Base-by-base conservation (phyloP, 2,113 vertebrate genomes). In the Oenanthe melanoleuca region DNA sequence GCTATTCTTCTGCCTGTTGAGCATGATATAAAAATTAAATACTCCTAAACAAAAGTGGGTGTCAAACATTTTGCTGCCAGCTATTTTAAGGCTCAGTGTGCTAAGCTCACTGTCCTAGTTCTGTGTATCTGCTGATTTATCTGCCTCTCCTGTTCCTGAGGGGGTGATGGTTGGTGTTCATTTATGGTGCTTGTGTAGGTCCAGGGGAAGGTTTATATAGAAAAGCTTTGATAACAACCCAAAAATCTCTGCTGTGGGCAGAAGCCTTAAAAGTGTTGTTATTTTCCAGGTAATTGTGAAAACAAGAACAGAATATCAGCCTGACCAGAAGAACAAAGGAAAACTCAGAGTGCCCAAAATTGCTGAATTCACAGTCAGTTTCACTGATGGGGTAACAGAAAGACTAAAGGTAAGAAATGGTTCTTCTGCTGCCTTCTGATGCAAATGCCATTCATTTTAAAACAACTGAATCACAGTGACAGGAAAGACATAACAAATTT, bases 291-390 rank as follows among this genome's bases (percentile, higher is more conserved):
- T 99, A 97, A 99, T 99, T 95, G 99, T 99, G 98, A 99, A 99
- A 97, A 99, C 99, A 93, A 98, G 99, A 93, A 99, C 99, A 66
- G 99, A 99, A 57, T 99, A 99, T 95, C 99, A 99, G 95, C 99
- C 99, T 37, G 99, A 99, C 96, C 99, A 99, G 98, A 99, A 99
- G 98, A 99, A 98, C 98, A 98, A 99, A 97, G 98, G 98, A 86
- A 99, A 98, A 97, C 98, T 99, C 98, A 99, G 99, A 97, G 98
- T 99, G 91, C 99, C 99, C 45, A 99, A 99, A 98, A 99, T 99
- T 90, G 99, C 99, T 69, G 99, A 99, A 96, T 99, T 99, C 98
- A 99, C 99, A 98, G 99, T 99, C 98, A 99, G 99, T 98, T 98
- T 99, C 89, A 99, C 98, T 77, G 98, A 98, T 92, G 98, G 98